phyloP scores from a whole-genome alignment of 2,888 invertebrate species.

The Nymphalis polychloros region DNA sequence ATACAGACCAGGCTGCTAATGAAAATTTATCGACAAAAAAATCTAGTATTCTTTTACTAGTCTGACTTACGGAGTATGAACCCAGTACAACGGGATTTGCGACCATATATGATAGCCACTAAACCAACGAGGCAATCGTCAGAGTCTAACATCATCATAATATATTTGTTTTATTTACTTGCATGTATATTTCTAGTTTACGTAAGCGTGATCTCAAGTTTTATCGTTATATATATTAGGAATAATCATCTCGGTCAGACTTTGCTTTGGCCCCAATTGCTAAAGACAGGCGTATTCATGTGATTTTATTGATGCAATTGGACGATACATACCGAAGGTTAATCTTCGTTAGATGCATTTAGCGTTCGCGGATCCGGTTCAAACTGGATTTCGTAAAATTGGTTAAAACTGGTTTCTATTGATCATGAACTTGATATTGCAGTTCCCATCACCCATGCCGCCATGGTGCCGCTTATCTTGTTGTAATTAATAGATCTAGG shows the following conservation, averaged over 20 bases:
- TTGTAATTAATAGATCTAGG: not conserved
- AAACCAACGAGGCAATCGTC: too few species aligned
- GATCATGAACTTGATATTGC: conserved; percentile 1
- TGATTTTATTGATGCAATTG: conserved; percentile 21
- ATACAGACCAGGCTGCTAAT: too few species aligned
- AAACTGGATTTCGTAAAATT: not conserved
- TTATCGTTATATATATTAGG: not conserved
- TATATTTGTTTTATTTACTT: not conserved
- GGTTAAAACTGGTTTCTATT: not conserved
- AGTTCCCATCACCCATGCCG: not conserved
- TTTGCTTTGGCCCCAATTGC: conserved; percentile 24
- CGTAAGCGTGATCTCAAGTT: not conserved
- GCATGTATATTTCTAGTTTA: not conserved
- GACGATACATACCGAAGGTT: conserved; percentile 15
- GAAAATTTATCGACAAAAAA: too few species aligned
- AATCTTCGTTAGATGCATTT: conserved; percentile 24
- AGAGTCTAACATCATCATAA: too few species aligned
- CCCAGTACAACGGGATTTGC: too few species aligned
- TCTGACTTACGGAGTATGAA: too few species aligned
- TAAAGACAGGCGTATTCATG: conserved; percentile 39
- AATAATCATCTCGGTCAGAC: not conserved
- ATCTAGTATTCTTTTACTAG: too few species aligned
- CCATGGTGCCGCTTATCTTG: not conserved
- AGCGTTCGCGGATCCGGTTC: not conserved
- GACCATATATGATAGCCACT: too few species aligned